These are phyloP conservation scores for Tamias sibiricus DNA, from an alignment of 2,113 vertebrate genomes.

Conservation along the genomic window DNA sequence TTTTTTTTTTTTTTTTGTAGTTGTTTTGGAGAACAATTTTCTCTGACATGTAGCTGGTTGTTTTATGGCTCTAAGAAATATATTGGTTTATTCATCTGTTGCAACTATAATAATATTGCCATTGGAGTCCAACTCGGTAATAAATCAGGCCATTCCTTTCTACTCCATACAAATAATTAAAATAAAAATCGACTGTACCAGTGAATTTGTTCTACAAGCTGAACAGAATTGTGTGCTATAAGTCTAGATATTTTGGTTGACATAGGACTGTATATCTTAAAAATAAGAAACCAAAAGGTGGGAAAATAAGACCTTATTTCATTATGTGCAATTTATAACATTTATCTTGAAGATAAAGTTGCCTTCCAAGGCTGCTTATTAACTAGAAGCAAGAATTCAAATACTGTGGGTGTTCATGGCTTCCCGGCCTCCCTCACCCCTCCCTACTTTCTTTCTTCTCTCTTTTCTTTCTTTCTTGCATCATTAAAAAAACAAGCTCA, in stretches of 20 bases:
- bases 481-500: constrained; percentile 59
- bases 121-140: constrained; percentile 79
- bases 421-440: neutral
- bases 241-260: constrained; percentile 81
- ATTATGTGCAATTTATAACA: constrained; percentile 81
- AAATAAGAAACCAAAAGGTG: constrained; percentile 81
- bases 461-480: constrained; percentile 37
- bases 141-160: constrained; percentile 85
- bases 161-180: constrained; percentile 86
- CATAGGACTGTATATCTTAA: constrained; percentile 73
- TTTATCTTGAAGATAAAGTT: constrained; percentile 77
- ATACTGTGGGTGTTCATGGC: neutral
- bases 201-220: constrained; percentile 82
- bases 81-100: constrained; percentile 86
- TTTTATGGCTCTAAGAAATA: constrained; percentile 83
- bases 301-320: constrained; percentile 83
- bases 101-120: constrained; percentile 85
- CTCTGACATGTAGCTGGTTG: constrained; percentile 75
- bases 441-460: neutral
- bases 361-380: constrained; percentile 64
- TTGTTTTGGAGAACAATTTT: constrained; percentile 81
- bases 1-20: constrained; percentile 43
- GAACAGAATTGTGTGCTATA: constrained; percentile 79
- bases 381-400: constrained; percentile 53
- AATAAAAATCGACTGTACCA: constrained; percentile 82